Evolutionary conservation across 2,888 invertebrate genomes (phyloP).

Genomic region (Dorcus hopei): DNA sequence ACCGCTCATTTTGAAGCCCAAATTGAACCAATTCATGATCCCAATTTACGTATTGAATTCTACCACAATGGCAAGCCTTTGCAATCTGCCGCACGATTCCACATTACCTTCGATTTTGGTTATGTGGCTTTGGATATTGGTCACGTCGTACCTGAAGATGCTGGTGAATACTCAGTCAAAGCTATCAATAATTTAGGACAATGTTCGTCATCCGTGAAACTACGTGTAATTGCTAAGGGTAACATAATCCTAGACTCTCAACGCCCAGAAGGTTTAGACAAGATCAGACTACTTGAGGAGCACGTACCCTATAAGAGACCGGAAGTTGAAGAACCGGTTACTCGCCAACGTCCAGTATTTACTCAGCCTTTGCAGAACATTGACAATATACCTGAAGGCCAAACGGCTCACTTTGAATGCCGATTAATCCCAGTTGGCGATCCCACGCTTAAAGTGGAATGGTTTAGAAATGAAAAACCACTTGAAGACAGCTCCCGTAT

Average conservation of each 20-base stretch:
- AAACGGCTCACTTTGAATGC: slow-evolving; percentile 94
- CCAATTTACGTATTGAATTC: slow-evolving; percentile 85
- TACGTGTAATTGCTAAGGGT: slow-evolving; percentile 79
- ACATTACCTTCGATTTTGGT: slow-evolving; percentile 96
- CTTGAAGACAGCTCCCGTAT: slow-evolving; percentile 89
- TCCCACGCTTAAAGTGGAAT: slow-evolving; percentile 89
- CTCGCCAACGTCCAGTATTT: slow-evolving; percentile 89
- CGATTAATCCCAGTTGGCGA: slow-evolving; percentile 92
- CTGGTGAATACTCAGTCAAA: slow-evolving; percentile 90
- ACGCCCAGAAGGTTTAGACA: slow-evolving; percentile 92
- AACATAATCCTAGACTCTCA: slow-evolving; percentile 87
- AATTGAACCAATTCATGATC: slow-evolving; percentile 87
- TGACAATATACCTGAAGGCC: slow-evolving; percentile 80
- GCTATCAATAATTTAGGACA: slow-evolving; percentile 91
- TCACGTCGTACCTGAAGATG: slow-evolving; percentile 92
- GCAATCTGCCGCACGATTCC: slow-evolving; percentile 87
- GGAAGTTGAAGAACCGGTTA: slow-evolving; percentile 76
- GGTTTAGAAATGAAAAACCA: slow-evolving; percentile 90
- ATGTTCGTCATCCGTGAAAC: slow-evolving; percentile 76
- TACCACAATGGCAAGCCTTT: slow-evolving; percentile 90
- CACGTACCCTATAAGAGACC: slow-evolving; percentile 75
- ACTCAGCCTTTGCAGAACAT: slow-evolving; percentile 91
- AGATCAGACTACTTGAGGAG: slow-evolving; percentile 84
- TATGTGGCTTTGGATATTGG: slow-evolving; percentile 94
- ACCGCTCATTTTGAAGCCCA: slow-evolving; percentile 95